Percentiles rank a stretch among this genome's conserved stretches.
phyloP scores from a whole-genome alignment of 2,113 vertebrate genomes.

The Tachysurus vachellii region DNA sequence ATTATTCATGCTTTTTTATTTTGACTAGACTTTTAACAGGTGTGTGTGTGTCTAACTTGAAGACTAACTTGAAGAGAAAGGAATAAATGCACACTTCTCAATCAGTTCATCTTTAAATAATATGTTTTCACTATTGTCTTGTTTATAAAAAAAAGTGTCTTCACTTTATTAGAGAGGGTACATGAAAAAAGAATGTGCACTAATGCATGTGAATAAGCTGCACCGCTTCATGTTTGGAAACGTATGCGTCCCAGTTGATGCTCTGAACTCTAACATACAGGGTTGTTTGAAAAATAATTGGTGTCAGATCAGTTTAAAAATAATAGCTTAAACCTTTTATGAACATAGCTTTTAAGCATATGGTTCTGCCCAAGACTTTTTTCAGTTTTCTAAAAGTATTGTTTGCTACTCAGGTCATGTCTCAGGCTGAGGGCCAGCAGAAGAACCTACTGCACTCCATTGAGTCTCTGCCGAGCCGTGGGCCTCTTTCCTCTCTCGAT shows the following conservation, averaged over 20 bases:
- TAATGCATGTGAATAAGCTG: no score
- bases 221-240: neutral
- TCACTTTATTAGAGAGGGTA: neutral
- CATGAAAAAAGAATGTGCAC: neutral
- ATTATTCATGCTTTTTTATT: neutral
- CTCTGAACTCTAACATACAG: neutral
- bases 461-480: conserved; percentile 82
- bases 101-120: neutral
- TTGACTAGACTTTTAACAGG: neutral
- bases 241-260: neutral
- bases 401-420: conserved; percentile 76
- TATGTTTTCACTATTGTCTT: neutral
- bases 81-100: neutral
- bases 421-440: conserved; percentile 83
- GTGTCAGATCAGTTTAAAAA: neutral
- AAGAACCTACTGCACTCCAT: conserved; percentile 85
- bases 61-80: neutral
- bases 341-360: neutral
- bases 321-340: neutral
- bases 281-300: neutral
- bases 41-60: neutral
- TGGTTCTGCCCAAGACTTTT: neutral
- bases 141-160: neutral
- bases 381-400: neutral
- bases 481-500: conserved; percentile 85